Evolutionary conservation across 1,140 invertebrate species (phyloP).

Genomic region (Drosophila pseudoobscura): DNA sequence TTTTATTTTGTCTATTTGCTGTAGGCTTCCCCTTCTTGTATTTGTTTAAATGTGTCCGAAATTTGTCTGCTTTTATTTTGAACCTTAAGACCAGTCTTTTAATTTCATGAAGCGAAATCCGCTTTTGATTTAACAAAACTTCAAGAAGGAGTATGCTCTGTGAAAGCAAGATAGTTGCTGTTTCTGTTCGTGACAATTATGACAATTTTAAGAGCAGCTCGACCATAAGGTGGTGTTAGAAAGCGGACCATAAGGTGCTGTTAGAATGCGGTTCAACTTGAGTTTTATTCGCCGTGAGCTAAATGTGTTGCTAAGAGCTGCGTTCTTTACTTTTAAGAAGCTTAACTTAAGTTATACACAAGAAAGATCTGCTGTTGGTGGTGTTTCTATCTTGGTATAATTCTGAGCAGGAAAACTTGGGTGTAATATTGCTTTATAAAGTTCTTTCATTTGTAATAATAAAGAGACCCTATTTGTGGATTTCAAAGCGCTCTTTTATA

Average conservation of each 20-base stretch:
- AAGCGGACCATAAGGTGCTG: constrained; percentile 9
- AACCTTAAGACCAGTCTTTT: constrained; percentile 7
- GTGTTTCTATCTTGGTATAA: neutral
- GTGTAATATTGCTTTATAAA: no score
- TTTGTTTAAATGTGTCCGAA: neutral
- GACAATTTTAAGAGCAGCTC: constrained; percentile 28
- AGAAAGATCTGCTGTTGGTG: constrained; percentile 6
- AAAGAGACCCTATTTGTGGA: no score
- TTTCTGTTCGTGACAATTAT: constrained; percentile 64
- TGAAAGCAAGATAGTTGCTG: constrained; percentile 19
- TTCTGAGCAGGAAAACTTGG: neutral
- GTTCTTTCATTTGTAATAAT: no score
- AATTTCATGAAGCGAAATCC: constrained; percentile 36
- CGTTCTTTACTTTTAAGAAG: constrained; percentile 39
- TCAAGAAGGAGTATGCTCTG: constrained; percentile 22
- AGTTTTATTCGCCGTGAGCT: constrained; percentile 60
- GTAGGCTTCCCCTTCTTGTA: constrained; percentile 12
- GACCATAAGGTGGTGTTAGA: neutral
- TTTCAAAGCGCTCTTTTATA: no score
- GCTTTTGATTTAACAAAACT: constrained; percentile 36
- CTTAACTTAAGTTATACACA: constrained; percentile 44
- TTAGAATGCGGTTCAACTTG: constrained; percentile 41
- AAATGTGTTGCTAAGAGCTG: constrained; percentile 55
- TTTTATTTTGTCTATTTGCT: constrained; percentile 52
- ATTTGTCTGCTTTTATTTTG: neutral